A percentile compares a stretch with the other conserved stretches of the same genome.
Evolutionary conservation across 1,140 invertebrate genomes (phyloP).

Genomic region (Phthorimaea operculella): DNA sequence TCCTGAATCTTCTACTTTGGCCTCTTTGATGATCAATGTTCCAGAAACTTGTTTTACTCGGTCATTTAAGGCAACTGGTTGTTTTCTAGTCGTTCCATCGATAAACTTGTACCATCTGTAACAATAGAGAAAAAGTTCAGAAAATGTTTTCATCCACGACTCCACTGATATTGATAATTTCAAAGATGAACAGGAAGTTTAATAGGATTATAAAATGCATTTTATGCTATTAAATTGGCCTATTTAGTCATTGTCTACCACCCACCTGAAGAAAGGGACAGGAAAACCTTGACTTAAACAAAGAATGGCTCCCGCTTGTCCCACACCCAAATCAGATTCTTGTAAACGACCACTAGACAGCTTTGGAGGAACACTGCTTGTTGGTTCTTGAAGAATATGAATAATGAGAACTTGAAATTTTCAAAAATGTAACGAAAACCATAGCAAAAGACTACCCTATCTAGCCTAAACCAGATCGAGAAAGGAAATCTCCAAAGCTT

Average conservation of each 20-base stretch:
- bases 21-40: conserved; percentile 91
- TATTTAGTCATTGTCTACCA: conserved; percentile 4
- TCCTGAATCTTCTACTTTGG: conserved; percentile 91
- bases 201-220: too few species aligned
- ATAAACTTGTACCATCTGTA: conserved; percentile 95
- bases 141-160: background rate
- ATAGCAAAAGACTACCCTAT: background rate
- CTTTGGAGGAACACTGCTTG: conserved; percentile 75
- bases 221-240: too few species aligned
- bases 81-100: conserved; percentile 84
- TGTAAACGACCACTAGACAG: conserved; percentile 70
- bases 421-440: background rate
- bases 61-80: conserved; percentile 85
- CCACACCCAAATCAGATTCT: conserved; percentile 49
- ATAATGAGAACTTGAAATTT: conserved; percentile 8
- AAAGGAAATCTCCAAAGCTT: conserved; percentile 9
- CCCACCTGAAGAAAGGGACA: conserved; percentile 72
- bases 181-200: too few species aligned
- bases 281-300: conserved; percentile 73
- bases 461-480: background rate
- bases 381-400: conserved; percentile 69
- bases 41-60: conserved; percentile 94
- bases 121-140: conserved; percentile 63
- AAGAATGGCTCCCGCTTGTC: conserved; percentile 64
- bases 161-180: too few species aligned